These are phyloP conservation scores for Protosalanx chinensis DNA, from an alignment of 2,797 vertebrate species.

Conservation along the genomic window DNA sequence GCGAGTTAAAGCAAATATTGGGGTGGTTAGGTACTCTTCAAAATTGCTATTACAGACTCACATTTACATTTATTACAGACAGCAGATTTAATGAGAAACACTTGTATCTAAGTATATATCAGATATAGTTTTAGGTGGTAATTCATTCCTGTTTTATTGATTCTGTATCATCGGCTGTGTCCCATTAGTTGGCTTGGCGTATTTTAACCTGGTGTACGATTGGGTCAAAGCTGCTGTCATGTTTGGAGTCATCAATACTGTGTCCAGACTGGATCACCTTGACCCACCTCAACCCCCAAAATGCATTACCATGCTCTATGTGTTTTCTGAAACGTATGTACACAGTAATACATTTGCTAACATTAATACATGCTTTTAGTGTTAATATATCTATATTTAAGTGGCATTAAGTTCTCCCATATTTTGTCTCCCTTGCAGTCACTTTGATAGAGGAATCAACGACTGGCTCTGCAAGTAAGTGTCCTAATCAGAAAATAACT, in stretches of 20 bases:
- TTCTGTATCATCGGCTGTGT: conserved; percentile 4
- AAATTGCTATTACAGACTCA: no score
- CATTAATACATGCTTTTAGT: no score
- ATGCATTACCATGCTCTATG: conserved; percentile 94
- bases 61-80: no score
- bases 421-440: conserved; percentile 64
- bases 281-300: conserved; percentile 92
- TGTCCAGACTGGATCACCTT: conserved; percentile 88
- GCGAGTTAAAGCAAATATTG: no score
- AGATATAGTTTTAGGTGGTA: background rate
- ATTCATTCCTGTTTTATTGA: background rate
- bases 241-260: conserved; percentile 90
- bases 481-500: background rate
- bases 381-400: background rate
- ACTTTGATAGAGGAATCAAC: conserved; percentile 96
- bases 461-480: conserved; percentile 98
- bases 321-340: conserved; percentile 95
- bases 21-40: no score
- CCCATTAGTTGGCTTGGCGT: conserved; percentile 85
- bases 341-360: background rate
- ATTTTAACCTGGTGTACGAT: conserved; percentile 92
- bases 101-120: background rate
- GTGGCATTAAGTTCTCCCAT: background rate
- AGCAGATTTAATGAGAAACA: no score
- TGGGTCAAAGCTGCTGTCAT: conserved; percentile 97